These are phyloP conservation scores for Pogonomyrmex barbatus DNA, from an alignment of 1,140 invertebrate species.

Conservation along the genomic window DNA sequence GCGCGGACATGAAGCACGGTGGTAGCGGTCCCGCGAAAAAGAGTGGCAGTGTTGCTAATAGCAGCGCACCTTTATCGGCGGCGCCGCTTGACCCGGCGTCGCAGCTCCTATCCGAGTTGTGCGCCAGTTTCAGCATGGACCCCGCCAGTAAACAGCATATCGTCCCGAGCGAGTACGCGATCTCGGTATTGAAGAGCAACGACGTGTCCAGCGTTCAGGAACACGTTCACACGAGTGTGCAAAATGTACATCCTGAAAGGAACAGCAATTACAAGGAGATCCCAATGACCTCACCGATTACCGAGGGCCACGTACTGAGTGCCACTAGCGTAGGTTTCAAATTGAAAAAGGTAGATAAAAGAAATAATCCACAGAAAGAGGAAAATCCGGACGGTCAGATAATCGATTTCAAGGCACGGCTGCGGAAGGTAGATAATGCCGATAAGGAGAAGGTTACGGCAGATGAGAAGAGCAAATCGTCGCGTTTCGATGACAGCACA, in stretches of 20 bases:
- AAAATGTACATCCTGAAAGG: slow-evolving; percentile 60
- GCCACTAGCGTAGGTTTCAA: slow-evolving; percentile 83
- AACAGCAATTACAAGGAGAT: slow-evolving; percentile 67
- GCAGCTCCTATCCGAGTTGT: slow-evolving; percentile 91
- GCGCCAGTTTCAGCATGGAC: slow-evolving; percentile 84
- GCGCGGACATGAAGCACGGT: slow-evolving; percentile 88
- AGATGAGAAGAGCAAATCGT: slow-evolving; percentile 68
- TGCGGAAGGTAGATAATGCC: slow-evolving; percentile 92
- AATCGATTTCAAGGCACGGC: slow-evolving; percentile 93
- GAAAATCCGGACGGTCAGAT: slow-evolving; percentile 87
- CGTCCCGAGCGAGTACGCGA: slow-evolving; percentile 81
- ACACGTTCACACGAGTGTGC: slow-evolving; percentile 43
- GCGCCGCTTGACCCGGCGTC: slow-evolving; percentile 88
- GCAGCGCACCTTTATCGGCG: slow-evolving; percentile 66
- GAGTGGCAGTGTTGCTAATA: slow-evolving; percentile 63
- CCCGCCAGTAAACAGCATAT: slow-evolving; percentile 70
- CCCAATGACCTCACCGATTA: slow-evolving; percentile 72
- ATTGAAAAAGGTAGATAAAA: slow-evolving; percentile 90
- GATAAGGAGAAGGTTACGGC: slow-evolving; percentile 85
- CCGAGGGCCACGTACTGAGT: slow-evolving; percentile 71
- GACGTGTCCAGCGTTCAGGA: slow-evolving; percentile 61
- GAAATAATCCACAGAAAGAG: slow-evolving; percentile 85
- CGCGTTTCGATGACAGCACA: slow-evolving; percentile 71
- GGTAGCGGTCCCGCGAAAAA: slow-evolving; percentile 68
- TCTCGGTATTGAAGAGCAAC: slow-evolving; percentile 72